phyloP scores from a whole-genome alignment of 2,888 invertebrate species.

The Scrobipalpa costella region DNA sequence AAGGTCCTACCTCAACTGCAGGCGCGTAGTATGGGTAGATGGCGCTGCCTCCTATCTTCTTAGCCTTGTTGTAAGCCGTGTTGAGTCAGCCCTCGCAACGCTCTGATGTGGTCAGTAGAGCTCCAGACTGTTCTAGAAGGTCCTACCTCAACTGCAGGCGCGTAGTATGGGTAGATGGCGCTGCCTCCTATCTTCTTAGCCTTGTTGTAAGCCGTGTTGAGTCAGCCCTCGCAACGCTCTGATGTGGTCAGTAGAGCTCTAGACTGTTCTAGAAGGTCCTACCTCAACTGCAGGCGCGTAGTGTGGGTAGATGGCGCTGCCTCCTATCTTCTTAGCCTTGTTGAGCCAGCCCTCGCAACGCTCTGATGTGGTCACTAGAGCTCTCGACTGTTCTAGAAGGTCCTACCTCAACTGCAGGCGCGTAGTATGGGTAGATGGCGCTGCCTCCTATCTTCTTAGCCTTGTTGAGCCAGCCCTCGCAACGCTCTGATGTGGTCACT shows the following conservation, averaged over 20 bases:
- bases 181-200: conserved; percentile 58
- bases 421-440: conserved; percentile 52
- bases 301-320: too few species aligned
- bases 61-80: conserved; percentile 47
- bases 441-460: conserved; percentile 58
- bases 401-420: conserved; percentile 67
- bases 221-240: conserved; percentile 58
- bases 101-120: conserved; percentile 52
- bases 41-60: conserved; percentile 58
- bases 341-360: too few species aligned
- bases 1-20: conserved; percentile 62
- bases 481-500: too few species aligned
- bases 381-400: too few species aligned
- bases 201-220: conserved; percentile 45
- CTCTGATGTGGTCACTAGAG: too few species aligned
- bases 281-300: too few species aligned
- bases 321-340: too few species aligned
- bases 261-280: conserved; percentile 62
- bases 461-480: too few species aligned
- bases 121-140: conserved; percentile 61
- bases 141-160: conserved; percentile 67
- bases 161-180: conserved; percentile 52
- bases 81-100: conserved; percentile 57
- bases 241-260: conserved; percentile 51
- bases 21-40: conserved; percentile 53